phyloP scores from a whole-genome alignment of 2,888 invertebrate species.

The Caenorhabditis panamensis region DNA sequence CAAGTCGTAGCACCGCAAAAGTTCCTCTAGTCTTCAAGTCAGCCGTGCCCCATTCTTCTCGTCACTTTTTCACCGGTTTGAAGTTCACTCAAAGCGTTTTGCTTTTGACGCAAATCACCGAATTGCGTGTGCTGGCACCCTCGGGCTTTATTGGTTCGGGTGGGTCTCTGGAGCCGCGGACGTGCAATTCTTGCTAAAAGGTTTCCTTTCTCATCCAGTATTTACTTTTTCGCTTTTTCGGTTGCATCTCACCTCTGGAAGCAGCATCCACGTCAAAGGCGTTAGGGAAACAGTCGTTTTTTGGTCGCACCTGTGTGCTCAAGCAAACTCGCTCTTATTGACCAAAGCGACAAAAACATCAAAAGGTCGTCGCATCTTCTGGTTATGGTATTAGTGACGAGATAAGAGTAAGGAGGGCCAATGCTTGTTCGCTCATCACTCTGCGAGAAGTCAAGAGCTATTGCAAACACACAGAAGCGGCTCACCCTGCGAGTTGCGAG shows the following conservation, averaged over 20 bases:
- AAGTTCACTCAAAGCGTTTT: constrained; percentile 42
- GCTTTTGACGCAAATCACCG: constrained; percentile 38
- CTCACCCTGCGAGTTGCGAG: constrained; percentile 50
- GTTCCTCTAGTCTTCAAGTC: neutral
- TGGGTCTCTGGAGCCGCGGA: neutral
- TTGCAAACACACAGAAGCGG: constrained; percentile 56
- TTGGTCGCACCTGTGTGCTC: neutral
- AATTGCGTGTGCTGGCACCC: constrained; percentile 46
- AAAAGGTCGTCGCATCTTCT: constrained; percentile 13
- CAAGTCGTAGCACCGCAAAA: neutral
- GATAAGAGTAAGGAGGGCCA: constrained; percentile 24
- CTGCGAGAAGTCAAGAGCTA: constrained; percentile 61
- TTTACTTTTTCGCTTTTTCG: constrained; percentile 16
- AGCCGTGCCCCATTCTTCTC: neutral
- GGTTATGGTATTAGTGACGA: constrained; percentile 54
- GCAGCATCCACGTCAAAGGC: neutral
- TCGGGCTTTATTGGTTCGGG: constrained; percentile 39
- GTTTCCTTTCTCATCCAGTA: constrained; percentile 24
- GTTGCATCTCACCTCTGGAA: neutral
- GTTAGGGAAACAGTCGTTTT: neutral
- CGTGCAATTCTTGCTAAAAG: constrained; percentile 44
- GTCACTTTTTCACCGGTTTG: constrained; percentile 28
- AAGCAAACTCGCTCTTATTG: neutral
- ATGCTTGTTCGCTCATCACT: constrained; percentile 59
- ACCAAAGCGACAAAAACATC: neutral